Evolutionary conservation across 2,797 vertebrate genomes (phyloP), one percentile per base, ranked within the genome.

Genomic region (Podarcis lilfordi): DNA sequence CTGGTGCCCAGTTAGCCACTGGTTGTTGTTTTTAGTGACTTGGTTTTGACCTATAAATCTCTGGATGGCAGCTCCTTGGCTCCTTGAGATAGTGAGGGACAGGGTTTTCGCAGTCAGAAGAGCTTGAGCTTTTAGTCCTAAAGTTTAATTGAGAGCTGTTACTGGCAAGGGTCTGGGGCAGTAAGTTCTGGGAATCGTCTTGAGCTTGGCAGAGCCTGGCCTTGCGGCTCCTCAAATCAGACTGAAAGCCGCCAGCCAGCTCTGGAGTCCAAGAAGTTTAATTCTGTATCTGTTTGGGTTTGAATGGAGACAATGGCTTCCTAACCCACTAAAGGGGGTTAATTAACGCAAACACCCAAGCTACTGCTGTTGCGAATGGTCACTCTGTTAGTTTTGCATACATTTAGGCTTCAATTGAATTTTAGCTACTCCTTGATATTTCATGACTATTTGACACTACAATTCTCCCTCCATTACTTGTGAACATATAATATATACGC

Each of bases 161-260:
- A 71, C 29, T 80, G 69, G 77, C 50, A 59, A 29, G 40, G 40
- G 40, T 35, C 29, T 61, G 61, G 78, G 77, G 50, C 77, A 85
- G 77, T 35, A 85, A 35, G 79, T 85, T 85, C 69, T 80, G 69
- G 75, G 68, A 78, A 80, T 84, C 27, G 13, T 84, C 45, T 64
- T 64, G 13, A 8, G 35, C 32, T 80, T 86, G 77, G n/a, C 45
- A 80, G 77, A 86, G 45, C 23, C 66, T 80, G 66, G 45, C 27
- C 5, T 80, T 85, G 37, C 29, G 74, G 76, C 29, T 80, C 37
- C 69, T 75, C 32, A 80, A 40, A 80, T 25, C 7, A 37, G 21
- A 37, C 21, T 80, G 45, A 19, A 77, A 75, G 29, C 64, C 29
- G 11, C 59, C 29, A 75, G 19, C 69, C n/a, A 69, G 40, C 35